Percentiles rank a stretch among this genome's conserved stretches.
Conservation (phyloP, 2,797 vertebrate genomes). For the Myiotriccus ornatus region DNA sequence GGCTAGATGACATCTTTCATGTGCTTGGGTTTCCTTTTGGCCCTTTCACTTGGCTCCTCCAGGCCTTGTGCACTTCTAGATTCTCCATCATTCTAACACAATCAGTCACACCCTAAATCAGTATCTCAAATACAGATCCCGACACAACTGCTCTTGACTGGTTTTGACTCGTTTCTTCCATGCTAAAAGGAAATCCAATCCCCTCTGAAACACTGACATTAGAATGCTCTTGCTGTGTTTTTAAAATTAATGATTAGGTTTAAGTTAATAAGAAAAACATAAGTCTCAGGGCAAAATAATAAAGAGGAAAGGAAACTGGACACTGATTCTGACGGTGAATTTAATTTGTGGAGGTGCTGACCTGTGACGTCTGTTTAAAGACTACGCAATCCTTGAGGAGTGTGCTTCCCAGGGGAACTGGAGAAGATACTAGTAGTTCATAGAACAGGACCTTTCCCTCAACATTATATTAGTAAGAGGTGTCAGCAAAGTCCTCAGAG, state of each 20-base stretch:
- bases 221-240: background rate
- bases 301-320: slow-evolving; percentile 18
- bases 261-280: slow-evolving; percentile 12
- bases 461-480: background rate
- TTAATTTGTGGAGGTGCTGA: slow-evolving; percentile 50
- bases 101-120: background rate
- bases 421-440: background rate
- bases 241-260: background rate
- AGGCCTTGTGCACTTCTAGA: background rate
- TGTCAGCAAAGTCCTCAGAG: background rate
- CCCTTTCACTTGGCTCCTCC: background rate
- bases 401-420: background rate
- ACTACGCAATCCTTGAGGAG: background rate
- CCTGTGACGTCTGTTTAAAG: slow-evolving; percentile 21
- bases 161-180: background rate
- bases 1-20: background rate
- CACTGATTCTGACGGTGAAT: background rate
- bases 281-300: slow-evolving; percentile 46
- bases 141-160: background rate
- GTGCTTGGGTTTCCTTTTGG: background rate
- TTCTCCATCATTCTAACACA: background rate
- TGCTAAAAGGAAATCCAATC: background rate
- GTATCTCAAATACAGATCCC: background rate
- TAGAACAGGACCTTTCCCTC: background rate
- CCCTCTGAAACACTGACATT: background rate